Base-by-base conservation (phyloP, 2,888 invertebrate genomes). In the Noctuana brunneofusca region DNA sequence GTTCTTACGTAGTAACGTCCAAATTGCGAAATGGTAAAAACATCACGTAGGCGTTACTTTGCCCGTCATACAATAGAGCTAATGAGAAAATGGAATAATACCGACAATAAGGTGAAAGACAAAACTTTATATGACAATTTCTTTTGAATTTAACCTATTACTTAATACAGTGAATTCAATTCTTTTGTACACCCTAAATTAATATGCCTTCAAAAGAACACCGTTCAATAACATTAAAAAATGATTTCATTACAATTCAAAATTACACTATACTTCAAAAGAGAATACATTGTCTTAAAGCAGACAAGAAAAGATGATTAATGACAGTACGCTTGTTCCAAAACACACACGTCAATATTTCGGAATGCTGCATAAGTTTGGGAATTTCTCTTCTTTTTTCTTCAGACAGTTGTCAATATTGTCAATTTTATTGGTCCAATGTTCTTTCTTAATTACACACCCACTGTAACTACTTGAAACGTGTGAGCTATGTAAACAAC, bases 21-120 rank as follows among this genome's bases (percentile, higher is more conserved):
- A 43, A 49, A 41, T 62, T 55, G 49, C 49, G 54, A 62, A 62
- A 62, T 55, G n/a, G 16, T 48, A 2, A 62, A 62, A 48, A 62
- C 55, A 55, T 62, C 62, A 62, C 62, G 62, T 60, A 60, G 16
- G 18, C n/a, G 46, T 20, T n/a, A 43, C 22, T 4, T 50, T 35
- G 12, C 14, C 1, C 27, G 4, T 56, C 12, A 3, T 46, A 46
- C 24, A 50, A 35, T 5, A 30, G 6, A 2, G 14, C 6, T n/a
- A 35, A 35, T n/a, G 18, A 16, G 55, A 43, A 14, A 43, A 46
- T 30, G 1, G 8, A 16, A 41, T 41, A 41, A 8, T 41, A 41
- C 2, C 8, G 16, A 16, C 14, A 16, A 41, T n/a, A 16, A 8
- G 16, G n/a, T 16, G 8, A 16, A 16, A 16, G 16, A 16, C 41